Evolutionary conservation across 2,113 vertebrate genomes (phyloP), one percentile per base, ranked within the genome.

Genomic region (Gasterosteus aculeatus): DNA sequence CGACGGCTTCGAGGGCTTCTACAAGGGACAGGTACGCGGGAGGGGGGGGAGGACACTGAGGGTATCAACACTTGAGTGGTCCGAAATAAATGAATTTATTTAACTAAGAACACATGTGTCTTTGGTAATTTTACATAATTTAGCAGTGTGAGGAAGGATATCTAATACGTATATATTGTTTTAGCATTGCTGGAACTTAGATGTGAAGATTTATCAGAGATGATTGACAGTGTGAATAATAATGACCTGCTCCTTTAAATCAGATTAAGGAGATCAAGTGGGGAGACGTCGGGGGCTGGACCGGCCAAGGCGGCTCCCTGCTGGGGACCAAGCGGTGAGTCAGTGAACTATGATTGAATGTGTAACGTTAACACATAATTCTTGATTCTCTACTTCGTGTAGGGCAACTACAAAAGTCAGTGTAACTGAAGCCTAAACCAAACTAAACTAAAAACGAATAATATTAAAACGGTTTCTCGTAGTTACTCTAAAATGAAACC

Each of bases 311-410:
- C 29, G 97, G 97, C 9, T 98, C 97, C 6, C 93, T 99, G 83
- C 95, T 99, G 5, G 97, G 97, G 74, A 99, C 97, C 35, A 99
- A 99, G 93, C 94, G 97, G 97, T 98, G 90, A 93, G 69, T n/a
- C n/a, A 5, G 16, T 6, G 7, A 1, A 1, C 1, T 15, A 16
- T 33, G 26, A 2, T 7, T n/a, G 16, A 11, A 22, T 7, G 39
- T 65, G 14, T 14, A 1, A n/a, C 11, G 4, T 7, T 15, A n/a
- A 41, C 41, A 42, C 41, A 42, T 38, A 1, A 33, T 33, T 33
- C 33, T 33, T 33, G 5, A 33, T 33, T 3, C 33, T 33, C 33
- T 33, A 33, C 33, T 33, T 33, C 5, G 33, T 33, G 33, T 33
- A 26, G 22, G 22, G 22, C 22, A 33, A 33, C 33, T 33, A 33